Evolutionary conservation across 1,140 invertebrate species (phyloP).

Genomic region (Riptortus pedestris): DNA sequence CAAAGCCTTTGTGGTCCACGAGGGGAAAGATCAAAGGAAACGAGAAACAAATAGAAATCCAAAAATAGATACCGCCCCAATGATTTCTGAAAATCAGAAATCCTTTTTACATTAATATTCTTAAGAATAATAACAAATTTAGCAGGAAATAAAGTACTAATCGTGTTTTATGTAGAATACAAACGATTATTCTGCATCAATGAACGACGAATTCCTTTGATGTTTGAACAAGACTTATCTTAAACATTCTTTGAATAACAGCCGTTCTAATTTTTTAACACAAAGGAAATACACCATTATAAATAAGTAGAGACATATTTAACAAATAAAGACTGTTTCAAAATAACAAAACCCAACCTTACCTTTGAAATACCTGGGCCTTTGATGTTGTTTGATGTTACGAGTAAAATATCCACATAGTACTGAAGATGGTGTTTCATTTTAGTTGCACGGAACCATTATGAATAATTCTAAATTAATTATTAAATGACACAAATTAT

Average conservation of each 20-base stretch:
- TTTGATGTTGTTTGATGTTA: slow-evolving; percentile 30
- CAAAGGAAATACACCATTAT: neutral
- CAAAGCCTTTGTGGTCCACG: slow-evolving; percentile 11
- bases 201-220: slow-evolving; percentile 14
- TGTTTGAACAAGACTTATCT: slow-evolving; percentile 7
- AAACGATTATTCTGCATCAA: slow-evolving; percentile 14
- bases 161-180: neutral
- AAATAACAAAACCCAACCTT: slow-evolving; percentile 10
- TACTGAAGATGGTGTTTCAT: slow-evolving; percentile 19
- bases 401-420: slow-evolving; percentile 12
- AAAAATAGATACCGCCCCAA: slow-evolving; percentile 8
- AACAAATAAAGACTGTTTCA: neutral
- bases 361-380: slow-evolving; percentile 28
- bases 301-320: neutral
- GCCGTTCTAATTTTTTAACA: neutral
- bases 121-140: neutral
- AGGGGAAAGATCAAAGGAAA: slow-evolving; percentile 8
- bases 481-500: slow-evolving; percentile 20
- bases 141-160: neutral
- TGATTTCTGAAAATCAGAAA: neutral
- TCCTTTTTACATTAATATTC: neutral
- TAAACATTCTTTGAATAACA: neutral
- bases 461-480: slow-evolving; percentile 23
- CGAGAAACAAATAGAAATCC: slow-evolving; percentile 14
- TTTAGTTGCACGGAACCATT: slow-evolving; percentile 26